Percentiles rank a stretch among this genome's conserved stretches.
These are phyloP conservation scores for Cherax destructor DNA, from an alignment of 1,140 invertebrate genomes.

Conservation along the genomic window DNA sequence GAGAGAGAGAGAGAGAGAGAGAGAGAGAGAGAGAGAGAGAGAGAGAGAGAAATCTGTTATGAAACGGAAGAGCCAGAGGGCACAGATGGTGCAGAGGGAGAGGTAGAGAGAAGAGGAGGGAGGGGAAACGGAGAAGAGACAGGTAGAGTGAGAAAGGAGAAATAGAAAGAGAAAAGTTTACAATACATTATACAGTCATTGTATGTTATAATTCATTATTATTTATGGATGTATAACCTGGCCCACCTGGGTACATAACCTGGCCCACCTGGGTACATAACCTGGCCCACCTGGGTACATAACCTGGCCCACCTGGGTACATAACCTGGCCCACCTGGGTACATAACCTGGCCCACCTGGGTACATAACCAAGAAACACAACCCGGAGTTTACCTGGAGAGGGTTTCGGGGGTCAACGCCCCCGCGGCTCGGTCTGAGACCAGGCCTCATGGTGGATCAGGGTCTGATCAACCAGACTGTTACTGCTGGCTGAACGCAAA, in stretches of 20 bases:
- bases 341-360: no score
- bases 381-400: no score
- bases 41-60: not conserved
- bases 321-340: no score
- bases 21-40: not conserved
- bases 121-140: not conserved
- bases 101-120: not conserved
- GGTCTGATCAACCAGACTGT: no score
- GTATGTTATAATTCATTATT: not conserved
- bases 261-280: not conserved
- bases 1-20: conserved; percentile 2
- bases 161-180: not conserved
- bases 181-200: not conserved
- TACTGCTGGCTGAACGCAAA: no score
- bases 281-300: not conserved
- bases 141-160: not conserved
- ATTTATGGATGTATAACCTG: conserved; percentile 5
- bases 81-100: not conserved
- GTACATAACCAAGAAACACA: no score
- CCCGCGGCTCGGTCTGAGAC: no score
- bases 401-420: no score
- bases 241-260: not conserved
- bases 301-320: not conserved
- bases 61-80: not conserved
- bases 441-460: no score